Conservation (phyloP, 1,140 invertebrate species). For the Drosophila mayri region DNA sequence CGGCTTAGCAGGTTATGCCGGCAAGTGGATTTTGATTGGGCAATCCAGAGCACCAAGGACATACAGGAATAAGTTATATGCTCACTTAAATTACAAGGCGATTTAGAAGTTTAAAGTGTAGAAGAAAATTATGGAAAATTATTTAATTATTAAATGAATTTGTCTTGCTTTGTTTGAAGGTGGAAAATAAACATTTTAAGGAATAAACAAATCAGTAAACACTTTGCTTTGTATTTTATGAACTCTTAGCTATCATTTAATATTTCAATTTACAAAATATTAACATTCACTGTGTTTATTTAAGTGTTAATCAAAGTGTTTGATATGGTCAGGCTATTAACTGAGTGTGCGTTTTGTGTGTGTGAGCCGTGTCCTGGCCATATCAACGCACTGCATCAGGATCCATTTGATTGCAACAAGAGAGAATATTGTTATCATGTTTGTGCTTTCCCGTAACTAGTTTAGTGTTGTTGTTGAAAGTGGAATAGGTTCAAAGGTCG, state of each 20-base stretch:
- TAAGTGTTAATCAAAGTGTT: not conserved
- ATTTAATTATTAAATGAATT: no score
- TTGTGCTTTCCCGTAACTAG: slow-evolving; percentile 14
- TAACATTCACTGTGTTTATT: no score
- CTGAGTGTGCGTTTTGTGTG: not conserved
- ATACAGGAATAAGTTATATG: not conserved
- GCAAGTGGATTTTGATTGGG: slow-evolving; percentile 66
- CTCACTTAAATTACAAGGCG: not conserved
- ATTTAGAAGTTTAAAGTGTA: not conserved
- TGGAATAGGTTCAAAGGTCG: not conserved
- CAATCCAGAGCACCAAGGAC: slow-evolving; percentile 11
- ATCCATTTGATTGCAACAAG: slow-evolving; percentile 23
- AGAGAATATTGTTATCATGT: not conserved
- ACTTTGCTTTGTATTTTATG: no score
- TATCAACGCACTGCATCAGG: slow-evolving; percentile 27
- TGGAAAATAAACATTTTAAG: not conserved
- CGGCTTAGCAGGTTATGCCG: slow-evolving; percentile 48
- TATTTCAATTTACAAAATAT: accelerated
- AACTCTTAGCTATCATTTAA: no score
- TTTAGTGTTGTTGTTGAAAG: not conserved
- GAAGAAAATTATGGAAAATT: not conserved
- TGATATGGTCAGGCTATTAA: slow-evolving; percentile 30
- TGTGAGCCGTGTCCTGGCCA: slow-evolving; percentile 19
- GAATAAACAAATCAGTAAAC: no score
- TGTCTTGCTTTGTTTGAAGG: no score